Percentiles rank a stretch among this genome's conserved stretches.
Evolutionary conservation across 2,797 vertebrate genomes (phyloP).

Genomic region (Spea hammondii): DNA sequence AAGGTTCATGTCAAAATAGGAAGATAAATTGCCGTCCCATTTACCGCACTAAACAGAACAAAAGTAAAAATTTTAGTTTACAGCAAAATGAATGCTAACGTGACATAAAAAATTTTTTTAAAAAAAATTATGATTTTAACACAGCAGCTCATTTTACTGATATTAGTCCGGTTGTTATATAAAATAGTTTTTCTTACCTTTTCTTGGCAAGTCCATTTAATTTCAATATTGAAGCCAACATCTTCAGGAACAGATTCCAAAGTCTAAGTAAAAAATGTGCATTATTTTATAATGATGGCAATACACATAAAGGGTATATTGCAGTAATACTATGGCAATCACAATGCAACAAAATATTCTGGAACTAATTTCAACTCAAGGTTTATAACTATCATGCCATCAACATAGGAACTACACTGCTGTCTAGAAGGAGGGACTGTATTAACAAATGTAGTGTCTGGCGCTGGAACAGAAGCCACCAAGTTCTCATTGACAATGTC

Average conservation of each 20-base stretch:
- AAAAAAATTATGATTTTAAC: background rate
- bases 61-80: background rate
- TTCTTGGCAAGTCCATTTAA: conserved; percentile 95
- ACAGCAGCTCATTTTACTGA: too few relatives aligned
- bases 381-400: too few relatives aligned
- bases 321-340: background rate
- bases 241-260: conserved; percentile 86
- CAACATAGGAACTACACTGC: too few relatives aligned
- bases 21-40: conserved; percentile 90
- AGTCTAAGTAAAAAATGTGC: conserved; percentile 67
- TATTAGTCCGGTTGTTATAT: too few relatives aligned
- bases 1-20: conserved; percentile 94
- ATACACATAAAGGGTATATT: background rate
- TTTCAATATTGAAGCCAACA: conserved; percentile 95
- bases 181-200: conserved; percentile 69
- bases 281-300: background rate
- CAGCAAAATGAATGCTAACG: background rate
- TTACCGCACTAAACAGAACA: conserved; percentile 78
- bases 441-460: too few relatives aligned
- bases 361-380: too few relatives aligned
- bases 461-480: too few relatives aligned
- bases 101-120: background rate
- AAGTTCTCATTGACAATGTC: too few relatives aligned
- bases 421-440: too few relatives aligned
- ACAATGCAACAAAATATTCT: too few relatives aligned